Evolutionary conservation across 2,113 vertebrate genomes (phyloP), one percentile per base, ranked within the genome.

Genomic region (Phaetusa simplex): DNA sequence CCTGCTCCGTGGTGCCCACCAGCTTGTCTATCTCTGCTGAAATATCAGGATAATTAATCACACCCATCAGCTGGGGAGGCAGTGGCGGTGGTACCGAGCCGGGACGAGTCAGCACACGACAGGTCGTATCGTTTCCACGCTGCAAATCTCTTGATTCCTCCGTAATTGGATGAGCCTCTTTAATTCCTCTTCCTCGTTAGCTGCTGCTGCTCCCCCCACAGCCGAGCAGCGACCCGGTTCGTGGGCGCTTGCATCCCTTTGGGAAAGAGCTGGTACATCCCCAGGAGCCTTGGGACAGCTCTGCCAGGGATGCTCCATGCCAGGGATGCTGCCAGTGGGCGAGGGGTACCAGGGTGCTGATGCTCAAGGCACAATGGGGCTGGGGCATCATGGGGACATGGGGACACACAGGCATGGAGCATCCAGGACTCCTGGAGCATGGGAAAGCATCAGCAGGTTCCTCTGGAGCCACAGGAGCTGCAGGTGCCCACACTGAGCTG

Each of bases 51-150:
- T 29, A 73, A 88, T 81, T 70, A 86, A 69, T 47, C 59, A 8
- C 20, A 18, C 45, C 38, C 50, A 7, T 50, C n/a, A n/a, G 45
- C 71, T 11, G 13, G 38, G 61, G 27, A 36, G 5, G 36, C 42
- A 13, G 61, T 12, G 2, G 56, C 2, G 0, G 17, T 1, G 1
- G 52, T 2, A 36, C 49, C 2, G 6, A 82, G 56, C 43, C 0
- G 1, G 78, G 69, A 47, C 47, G 16, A 49, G 65, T 5, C 74
- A 59, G 74, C 66, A 49, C 0, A 0, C 4, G 4, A 66, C n/a
- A 27, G 56, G 26, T 12, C 3, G 0, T 47, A 14, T 76, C 21
- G 0, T 29, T 85, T 29, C 82, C 58, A 52, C 1, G 0, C 13
- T 23, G 67, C 30, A 59, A 77, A 86, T 61, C 62, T 80, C 79